These are phyloP conservation scores for Manis pentadactyla DNA, from an alignment of 2,797 vertebrate species.

Conservation along the genomic window DNA sequence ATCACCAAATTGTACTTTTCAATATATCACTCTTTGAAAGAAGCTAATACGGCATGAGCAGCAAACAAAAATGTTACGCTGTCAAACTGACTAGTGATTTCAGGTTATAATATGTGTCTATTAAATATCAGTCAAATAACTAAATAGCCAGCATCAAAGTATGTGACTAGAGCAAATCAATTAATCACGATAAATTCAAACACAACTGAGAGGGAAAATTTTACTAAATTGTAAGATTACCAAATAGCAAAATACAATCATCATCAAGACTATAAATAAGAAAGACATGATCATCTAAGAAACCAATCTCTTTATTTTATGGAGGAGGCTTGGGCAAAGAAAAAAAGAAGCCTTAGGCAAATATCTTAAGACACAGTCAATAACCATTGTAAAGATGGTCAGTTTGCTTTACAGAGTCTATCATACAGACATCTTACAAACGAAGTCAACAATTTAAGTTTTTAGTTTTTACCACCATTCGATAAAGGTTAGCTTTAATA, in stretches of 20 bases:
- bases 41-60: neutral
- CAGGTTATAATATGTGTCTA: neutral
- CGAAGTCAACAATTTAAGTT: neutral
- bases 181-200: constrained; percentile 29
- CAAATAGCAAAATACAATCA: constrained; percentile 40
- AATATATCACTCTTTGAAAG: neutral
- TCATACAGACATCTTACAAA: neutral
- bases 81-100: neutral
- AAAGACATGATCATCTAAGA: neutral
- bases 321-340: neutral
- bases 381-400: neutral
- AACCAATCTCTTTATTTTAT: neutral
- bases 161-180: constrained; percentile 21
- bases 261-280: neutral
- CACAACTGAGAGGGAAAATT: constrained; percentile 9
- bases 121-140: neutral
- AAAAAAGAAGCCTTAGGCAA: neutral
- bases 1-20: neutral
- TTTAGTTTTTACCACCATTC: constrained; percentile 7
- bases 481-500: neutral
- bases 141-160: constrained; percentile 5
- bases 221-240: constrained; percentile 13
- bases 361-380: neutral
- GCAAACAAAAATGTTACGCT: neutral
- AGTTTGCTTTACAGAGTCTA: neutral